Base-by-base conservation (phyloP, 2,888 invertebrate species). In the Napeogenes inachia region DNA sequence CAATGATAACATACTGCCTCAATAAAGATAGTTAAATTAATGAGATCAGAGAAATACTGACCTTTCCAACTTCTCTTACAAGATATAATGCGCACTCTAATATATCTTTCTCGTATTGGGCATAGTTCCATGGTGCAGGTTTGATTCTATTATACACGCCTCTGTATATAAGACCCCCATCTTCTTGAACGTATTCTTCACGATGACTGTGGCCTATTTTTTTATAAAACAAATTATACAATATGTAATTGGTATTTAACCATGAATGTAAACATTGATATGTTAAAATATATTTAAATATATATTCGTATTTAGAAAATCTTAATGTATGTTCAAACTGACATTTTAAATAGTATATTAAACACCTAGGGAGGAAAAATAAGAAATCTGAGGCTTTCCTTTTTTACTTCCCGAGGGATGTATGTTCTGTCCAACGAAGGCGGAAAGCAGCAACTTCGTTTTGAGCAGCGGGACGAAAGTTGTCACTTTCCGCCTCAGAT, bases 41-140 rank as follows among this genome's bases (percentile, higher is more conserved):
- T 50, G 4, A 30, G 21, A 50, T 6, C 13, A 13, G n/a, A 47
- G 12, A 47, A 12, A 13, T 12, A 64, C 57, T 80, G 65, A 94
- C 93, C 82, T 93, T 94, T 71, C 95, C 96, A 68, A 95, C 92
- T 59, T 93, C 92, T 62, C 91, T 93, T 76, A 97, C 92, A 70
- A 97, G 84, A 77, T 94, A 93, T 13, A 97, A 85, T 2, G 95
- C 92, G 75, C 96, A 96, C 61, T 97, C 96, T 54, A 98, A 87
- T 62, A 97, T 92, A 74, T 96, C 93, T 47, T 93, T 93, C 71
- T 97, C 96, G 75, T 96, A 97, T 81, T 98, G 98, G 2, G 96
- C 96, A 74, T 95, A 96, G 77, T 97, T 96, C 98, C 98, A 98
- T 4, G 96, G 94, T 2, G 95, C 93, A 0, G 97, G 97, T 66